phyloP scores from a whole-genome alignment of 1,140 invertebrate genomes.

The Pectinophora gossypiella region DNA sequence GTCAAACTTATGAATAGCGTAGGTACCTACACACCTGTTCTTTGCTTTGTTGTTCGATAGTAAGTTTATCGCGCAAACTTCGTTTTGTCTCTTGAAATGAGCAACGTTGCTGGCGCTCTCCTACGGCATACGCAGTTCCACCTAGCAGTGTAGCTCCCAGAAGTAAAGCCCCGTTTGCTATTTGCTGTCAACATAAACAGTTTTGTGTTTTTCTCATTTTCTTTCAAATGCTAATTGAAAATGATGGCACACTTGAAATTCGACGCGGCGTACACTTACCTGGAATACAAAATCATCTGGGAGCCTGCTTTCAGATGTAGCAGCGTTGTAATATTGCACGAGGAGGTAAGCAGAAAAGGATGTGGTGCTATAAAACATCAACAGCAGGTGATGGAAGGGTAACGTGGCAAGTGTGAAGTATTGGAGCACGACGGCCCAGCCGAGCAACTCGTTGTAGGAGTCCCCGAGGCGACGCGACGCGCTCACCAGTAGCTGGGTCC shows the following conservation, averaged over 20 bases:
- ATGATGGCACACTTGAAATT: no score
- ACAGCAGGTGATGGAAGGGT: conserved; percentile 81
- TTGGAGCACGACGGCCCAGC: conserved; percentile 87
- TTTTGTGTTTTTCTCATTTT: no score
- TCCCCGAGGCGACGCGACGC: conserved; percentile 70
- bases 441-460: conserved; percentile 75
- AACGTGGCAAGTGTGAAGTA: conserved; percentile 91
- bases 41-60: conserved; percentile 94
- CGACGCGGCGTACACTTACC: conserved; percentile 29
- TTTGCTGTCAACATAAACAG: conserved; percentile 74
- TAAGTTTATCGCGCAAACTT: conserved; percentile 92
- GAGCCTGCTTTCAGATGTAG: conserved; percentile 36
- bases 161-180: conserved; percentile 83
- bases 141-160: conserved; percentile 84
- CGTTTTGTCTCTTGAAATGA: conserved; percentile 94
- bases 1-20: not conserved
- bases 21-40: conserved; percentile 87
- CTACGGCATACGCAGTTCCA: conserved; percentile 85
- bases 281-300: conserved; percentile 61
- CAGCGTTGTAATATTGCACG: conserved; percentile 58
- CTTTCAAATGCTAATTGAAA: no score
- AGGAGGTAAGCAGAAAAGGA: conserved; percentile 50
- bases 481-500: conserved; percentile 77
- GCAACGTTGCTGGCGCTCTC: conserved; percentile 89
- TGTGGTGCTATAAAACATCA: conserved; percentile 49